Percentiles rank a stretch among this genome's conserved stretches.
phyloP scores from a whole-genome alignment of 1,140 invertebrate genomes.

The Drosophila lacertosa region DNA sequence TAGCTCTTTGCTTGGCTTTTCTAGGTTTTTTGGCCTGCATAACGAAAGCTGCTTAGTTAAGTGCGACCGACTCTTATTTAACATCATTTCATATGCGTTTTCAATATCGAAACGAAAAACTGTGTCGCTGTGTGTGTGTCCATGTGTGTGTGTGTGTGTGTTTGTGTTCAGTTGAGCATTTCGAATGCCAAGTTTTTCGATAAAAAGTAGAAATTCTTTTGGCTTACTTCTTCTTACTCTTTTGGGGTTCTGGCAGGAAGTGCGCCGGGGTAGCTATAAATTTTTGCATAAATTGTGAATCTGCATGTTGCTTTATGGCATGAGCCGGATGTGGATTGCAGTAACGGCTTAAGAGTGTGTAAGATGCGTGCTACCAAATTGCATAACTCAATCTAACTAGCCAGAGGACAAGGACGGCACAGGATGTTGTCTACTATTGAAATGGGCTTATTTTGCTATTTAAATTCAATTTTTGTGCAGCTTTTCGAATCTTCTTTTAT shows the following conservation, averaged over 20 bases:
- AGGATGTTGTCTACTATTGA: conserved; percentile 1
- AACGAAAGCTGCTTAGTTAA: conserved; percentile 62
- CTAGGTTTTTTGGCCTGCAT: conserved; percentile 27
- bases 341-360: conserved; percentile 54
- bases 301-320: conserved; percentile 53
- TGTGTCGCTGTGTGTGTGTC: neutral
- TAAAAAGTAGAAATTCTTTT: conserved; percentile 62
- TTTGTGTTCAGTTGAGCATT: conserved; percentile 51
- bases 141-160: conserved; percentile 9
- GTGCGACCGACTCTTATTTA: conserved; percentile 67
- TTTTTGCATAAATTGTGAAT: conserved; percentile 77
- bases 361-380: conserved; percentile 65
- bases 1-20: conserved; percentile 14
- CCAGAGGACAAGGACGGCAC: neutral
- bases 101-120: conserved; percentile 43
- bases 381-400: conserved; percentile 61
- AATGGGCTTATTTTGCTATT: conserved; percentile 17
- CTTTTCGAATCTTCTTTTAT: neutral
- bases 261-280: conserved; percentile 63
- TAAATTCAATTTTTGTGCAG: neutral
- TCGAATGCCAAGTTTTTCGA: conserved; percentile 71
- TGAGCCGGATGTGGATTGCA: conserved; percentile 66
- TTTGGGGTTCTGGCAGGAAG: conserved; percentile 52
- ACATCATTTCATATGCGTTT: conserved; percentile 45
- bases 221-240: conserved; percentile 26